A percentile compares a stretch with the other conserved stretches of the same genome.
phyloP scores from a whole-genome alignment of 1,140 invertebrate species.

The Drosophila eugracilis region DNA sequence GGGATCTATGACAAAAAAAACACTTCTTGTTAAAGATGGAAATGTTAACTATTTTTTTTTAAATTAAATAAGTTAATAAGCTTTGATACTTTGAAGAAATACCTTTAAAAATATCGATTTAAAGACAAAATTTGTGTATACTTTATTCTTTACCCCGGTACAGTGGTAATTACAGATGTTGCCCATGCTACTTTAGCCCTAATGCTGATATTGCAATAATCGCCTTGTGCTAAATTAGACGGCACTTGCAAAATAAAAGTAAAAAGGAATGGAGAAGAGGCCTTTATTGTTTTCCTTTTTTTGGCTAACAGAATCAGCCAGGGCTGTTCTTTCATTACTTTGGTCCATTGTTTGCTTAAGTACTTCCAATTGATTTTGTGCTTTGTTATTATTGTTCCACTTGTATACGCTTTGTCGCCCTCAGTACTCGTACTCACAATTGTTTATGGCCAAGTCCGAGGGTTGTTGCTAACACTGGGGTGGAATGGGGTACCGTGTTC shows the following conservation, averaged over 20 bases:
- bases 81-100: no score
- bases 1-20: background rate
- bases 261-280: slow-evolving; percentile 18
- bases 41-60: no score
- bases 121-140: no score
- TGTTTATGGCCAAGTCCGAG: slow-evolving; percentile 53
- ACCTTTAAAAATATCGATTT: no score
- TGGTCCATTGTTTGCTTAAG: slow-evolving; percentile 76
- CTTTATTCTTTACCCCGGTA: background rate
- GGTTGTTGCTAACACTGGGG: slow-evolving; percentile 30
- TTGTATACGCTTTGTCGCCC: slow-evolving; percentile 78
- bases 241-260: slow-evolving; percentile 47
- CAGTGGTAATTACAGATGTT: slow-evolving; percentile 37
- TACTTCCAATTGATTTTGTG: slow-evolving; percentile 80
- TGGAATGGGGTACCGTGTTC: slow-evolving; percentile 1
- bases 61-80: no score
- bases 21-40: no score
- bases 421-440: slow-evolving; percentile 42
- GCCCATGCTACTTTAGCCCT: slow-evolving; percentile 1
- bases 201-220: slow-evolving; percentile 66
- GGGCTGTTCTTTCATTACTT: slow-evolving; percentile 49
- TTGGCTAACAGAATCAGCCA: no score
- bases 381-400: slow-evolving; percentile 73
- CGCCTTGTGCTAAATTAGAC: slow-evolving; percentile 73
- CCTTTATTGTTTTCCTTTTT: slow-evolving; percentile 42